phyloP scores from a whole-genome alignment of 2,113 vertebrate genomes.

The Chiloscyllium plagiosum region DNA sequence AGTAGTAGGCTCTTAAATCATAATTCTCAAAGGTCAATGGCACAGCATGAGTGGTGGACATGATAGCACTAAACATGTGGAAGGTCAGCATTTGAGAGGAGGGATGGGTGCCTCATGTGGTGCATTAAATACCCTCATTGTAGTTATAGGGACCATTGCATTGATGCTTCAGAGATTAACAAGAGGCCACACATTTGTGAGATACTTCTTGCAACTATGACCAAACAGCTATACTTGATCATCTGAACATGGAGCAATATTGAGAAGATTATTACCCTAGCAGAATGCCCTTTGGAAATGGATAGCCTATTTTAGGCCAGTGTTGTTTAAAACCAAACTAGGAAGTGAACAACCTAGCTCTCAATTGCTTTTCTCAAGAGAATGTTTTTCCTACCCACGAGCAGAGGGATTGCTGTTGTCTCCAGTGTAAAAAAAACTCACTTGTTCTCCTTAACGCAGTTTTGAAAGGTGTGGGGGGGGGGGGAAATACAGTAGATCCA shows the following conservation, averaged over 20 bases:
- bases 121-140: constrained; percentile 3
- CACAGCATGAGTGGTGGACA: background rate
- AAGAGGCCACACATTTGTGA: background rate
- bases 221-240: background rate
- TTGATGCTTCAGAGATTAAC: background rate
- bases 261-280: background rate
- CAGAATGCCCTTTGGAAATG: background rate
- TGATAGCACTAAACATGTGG: background rate
- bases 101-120: background rate
- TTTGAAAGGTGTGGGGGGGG: no score
- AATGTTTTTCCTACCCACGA: background rate
- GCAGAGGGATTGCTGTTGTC: background rate
- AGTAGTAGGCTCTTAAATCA: constrained; percentile 27
- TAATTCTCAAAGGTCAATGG: background rate
- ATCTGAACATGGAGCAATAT: background rate
- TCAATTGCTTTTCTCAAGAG: background rate
- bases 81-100: background rate
- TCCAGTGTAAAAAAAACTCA: background rate
- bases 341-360: background rate
- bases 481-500: background rate
- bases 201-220: background rate
- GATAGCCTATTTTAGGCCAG: background rate
- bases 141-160: background rate
- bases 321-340: background rate
- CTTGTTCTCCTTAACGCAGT: background rate